Base-by-base conservation (phyloP, 2,888 invertebrate genomes). In the Epistrophella euchroma region DNA sequence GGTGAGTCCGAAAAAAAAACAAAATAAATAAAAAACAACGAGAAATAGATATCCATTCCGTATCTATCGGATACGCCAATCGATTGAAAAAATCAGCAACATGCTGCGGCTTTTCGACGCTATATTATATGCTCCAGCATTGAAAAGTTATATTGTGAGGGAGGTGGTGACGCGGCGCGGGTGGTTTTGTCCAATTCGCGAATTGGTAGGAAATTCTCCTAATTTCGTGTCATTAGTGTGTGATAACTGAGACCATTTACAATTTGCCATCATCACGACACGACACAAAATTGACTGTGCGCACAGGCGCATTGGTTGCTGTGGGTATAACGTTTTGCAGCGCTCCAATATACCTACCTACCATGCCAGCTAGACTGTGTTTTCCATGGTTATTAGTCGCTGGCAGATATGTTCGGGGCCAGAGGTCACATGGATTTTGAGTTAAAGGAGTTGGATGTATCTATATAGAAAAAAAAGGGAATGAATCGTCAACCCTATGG, bases 241-340 rank as follows among this genome's bases (percentile, higher is more conserved):
- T 91, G 91, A 91, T 91, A 91, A 91, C 91, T 91, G 90, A 91
- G 91, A 91, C 91, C 91, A 92, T 92, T 91, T 92, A 91, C 91
- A 91, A 92, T 92, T 91, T 92, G 91, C 92, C 91, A 91, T 91
- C 91, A 91, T 92, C 92, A 92, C 92, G 92, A 92, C 91, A 91
- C 56, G 92, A 92, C 91, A 91, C 56, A 73, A 56, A 76, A 81
- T 77, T 77, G 81, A 74, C 78, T 73, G 60, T 13, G 58, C 64
- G 70, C 62, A 45, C 43, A 52, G 37, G 60, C 68, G 58, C 71
- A 55, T 19, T 47, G 45, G 22, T n/a, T 25, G 7, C 45, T 7
- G 9, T 6, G 43, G 37, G 3, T 43, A 13, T 45, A 52, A 37
- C 15, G 52, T 52, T 43, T 68, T 52, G 13, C 28, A 0, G 11